phyloP scores from a whole-genome alignment of 2,113 vertebrate species.

The Sisor rabdophorus region DNA sequence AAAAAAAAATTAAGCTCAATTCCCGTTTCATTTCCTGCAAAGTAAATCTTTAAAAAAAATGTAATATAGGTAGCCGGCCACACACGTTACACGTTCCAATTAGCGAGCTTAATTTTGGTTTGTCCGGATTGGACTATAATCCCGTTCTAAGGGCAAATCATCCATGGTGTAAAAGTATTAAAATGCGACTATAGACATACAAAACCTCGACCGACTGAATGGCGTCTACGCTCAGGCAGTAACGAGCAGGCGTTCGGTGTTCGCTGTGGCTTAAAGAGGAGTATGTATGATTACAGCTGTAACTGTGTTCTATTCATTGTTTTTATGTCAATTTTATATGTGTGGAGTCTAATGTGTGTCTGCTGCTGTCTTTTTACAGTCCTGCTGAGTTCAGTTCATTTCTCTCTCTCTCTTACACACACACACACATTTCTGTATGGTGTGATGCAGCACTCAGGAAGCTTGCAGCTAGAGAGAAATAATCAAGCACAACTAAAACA shows the following conservation, averaged over 20 bases:
- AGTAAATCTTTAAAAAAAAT: background rate
- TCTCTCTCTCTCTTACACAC: background rate
- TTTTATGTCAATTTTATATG: background rate
- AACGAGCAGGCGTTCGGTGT: background rate
- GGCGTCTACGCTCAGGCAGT: background rate
- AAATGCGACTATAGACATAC: background rate
- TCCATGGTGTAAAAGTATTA: background rate
- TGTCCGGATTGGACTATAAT: background rate
- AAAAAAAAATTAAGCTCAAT: background rate
- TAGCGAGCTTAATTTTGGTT: background rate
- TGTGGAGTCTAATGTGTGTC: constrained; percentile 9
- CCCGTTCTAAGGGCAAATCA: background rate
- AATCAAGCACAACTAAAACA: background rate
- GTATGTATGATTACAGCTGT: constrained; percentile 31
- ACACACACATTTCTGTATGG: background rate
- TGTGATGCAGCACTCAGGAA: background rate
- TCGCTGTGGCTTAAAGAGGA: constrained; percentile 3
- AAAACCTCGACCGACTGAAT: background rate
- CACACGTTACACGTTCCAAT: background rate
- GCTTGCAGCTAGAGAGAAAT: background rate
- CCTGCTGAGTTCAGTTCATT: constrained; percentile 13
- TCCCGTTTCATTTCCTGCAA: background rate
- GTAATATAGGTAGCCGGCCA: background rate
- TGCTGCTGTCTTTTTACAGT: constrained; percentile 19
- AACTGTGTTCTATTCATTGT: background rate